Conservation (phyloP, 1,140 invertebrate genomes). For the Ylistrum balloti region DNA sequence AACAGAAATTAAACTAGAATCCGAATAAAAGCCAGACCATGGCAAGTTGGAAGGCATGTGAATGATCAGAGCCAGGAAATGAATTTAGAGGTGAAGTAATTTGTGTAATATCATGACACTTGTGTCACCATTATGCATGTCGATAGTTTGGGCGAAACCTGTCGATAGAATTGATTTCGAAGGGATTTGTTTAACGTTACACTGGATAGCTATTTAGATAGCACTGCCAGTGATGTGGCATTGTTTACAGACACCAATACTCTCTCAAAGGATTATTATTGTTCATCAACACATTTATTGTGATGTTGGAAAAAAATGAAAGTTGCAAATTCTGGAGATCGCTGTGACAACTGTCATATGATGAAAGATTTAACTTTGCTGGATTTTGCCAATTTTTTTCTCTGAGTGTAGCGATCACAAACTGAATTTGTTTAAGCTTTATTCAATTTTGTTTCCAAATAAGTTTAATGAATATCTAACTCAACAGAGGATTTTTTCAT, state of each 20-base stretch:
- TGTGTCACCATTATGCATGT: no score
- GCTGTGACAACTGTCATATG: background rate
- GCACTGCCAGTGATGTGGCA: background rate
- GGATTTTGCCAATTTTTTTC: background rate
- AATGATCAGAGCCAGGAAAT: no score
- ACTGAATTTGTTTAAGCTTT: background rate
- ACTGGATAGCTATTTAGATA: background rate
- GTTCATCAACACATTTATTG: background rate
- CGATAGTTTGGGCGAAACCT: no score
- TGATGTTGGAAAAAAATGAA: background rate
- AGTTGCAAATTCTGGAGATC: background rate
- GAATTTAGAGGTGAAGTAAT: no score
- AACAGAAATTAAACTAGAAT: no score
- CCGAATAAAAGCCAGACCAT: no score
- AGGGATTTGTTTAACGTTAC: background rate
- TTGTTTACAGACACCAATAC: background rate
- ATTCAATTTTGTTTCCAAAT: slow-evolving; percentile 10
- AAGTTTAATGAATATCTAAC: background rate
- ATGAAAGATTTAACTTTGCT: background rate
- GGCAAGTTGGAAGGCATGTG: no score
- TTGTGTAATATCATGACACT: no score
- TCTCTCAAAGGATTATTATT: background rate
- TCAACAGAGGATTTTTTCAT: background rate
- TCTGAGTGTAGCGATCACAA: background rate
- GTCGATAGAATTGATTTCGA: background rate